Evolutionary conservation across 2,888 invertebrate genomes (phyloP).

Genomic region (Heliconius sara): DNA sequence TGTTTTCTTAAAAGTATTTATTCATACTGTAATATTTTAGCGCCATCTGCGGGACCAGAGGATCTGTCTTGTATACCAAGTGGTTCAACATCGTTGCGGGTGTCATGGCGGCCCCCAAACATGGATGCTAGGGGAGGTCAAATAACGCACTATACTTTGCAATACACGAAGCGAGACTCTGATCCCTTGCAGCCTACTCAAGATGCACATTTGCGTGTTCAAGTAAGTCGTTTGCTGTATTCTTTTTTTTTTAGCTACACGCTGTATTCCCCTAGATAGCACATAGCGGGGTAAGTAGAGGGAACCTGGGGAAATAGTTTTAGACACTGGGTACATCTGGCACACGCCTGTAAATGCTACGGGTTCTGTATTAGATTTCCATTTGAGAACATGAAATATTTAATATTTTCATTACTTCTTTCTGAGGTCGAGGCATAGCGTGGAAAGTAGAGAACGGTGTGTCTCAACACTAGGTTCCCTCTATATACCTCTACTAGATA

Average conservation of each 20-base stretch:
- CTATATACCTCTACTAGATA: too few species aligned
- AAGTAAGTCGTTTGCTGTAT: constrained; percentile 57
- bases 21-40: constrained; percentile 63
- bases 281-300: neutral
- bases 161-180: constrained; percentile 72
- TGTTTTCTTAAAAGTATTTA: too few species aligned
- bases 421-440: too few species aligned
- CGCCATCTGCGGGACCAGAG: constrained; percentile 90
- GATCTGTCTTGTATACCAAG: constrained; percentile 88
- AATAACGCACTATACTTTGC: constrained; percentile 78
- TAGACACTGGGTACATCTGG: neutral
- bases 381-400: too few species aligned
- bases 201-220: constrained; percentile 74
- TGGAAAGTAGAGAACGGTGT: too few species aligned
- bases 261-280: neutral
- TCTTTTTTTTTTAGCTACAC: neutral
- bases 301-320: neutral
- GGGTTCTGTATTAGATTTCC: too few species aligned
- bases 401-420: too few species aligned
- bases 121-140: constrained; percentile 87
- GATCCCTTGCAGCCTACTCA: constrained; percentile 73
- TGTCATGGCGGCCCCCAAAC: constrained; percentile 89
- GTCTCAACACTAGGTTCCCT: too few species aligned
- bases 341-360: too few species aligned
- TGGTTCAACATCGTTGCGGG: constrained; percentile 89